These are phyloP conservation scores for Podarcis cretensis DNA, from an alignment of 2,113 vertebrate species.

Conservation along the genomic window DNA sequence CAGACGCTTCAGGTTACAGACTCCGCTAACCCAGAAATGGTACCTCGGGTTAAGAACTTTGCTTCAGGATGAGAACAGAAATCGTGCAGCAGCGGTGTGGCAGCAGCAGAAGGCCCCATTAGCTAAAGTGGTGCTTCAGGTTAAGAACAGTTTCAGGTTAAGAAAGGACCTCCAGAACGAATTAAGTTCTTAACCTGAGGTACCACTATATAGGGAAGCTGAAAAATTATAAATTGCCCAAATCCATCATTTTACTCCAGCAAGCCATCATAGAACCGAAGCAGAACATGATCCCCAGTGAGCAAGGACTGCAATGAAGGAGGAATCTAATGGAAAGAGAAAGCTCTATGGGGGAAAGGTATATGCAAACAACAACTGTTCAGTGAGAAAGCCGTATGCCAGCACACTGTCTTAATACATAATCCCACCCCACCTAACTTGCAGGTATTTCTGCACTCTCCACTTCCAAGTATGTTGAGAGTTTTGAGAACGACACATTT, in stretches of 20 bases:
- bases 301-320: background rate
- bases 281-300: background rate
- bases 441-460: background rate
- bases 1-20: too few relatives aligned
- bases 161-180: too few relatives aligned
- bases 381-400: background rate
- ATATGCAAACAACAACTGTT: background rate
- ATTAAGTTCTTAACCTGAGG: too few relatives aligned
- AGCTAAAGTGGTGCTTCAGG: too few relatives aligned
- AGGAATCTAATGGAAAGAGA: background rate
- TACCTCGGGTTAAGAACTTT: too few relatives aligned
- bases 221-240: background rate
- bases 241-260: background rate
- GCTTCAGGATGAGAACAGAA: too few relatives aligned
- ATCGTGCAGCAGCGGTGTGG: too few relatives aligned
- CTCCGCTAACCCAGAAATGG: too few relatives aligned
- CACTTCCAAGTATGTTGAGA: background rate
- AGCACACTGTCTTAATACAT: background rate
- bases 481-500: constrained; percentile 2
- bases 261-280: background rate
- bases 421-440: background rate
- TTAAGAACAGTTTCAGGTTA: too few relatives aligned
- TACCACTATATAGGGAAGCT: background rate
- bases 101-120: too few relatives aligned
- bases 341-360: background rate